A percentile compares a stretch with the other conserved stretches of the same genome.
phyloP scores from a whole-genome alignment of 1,140 invertebrate species.

The Drosophila lini region DNA sequence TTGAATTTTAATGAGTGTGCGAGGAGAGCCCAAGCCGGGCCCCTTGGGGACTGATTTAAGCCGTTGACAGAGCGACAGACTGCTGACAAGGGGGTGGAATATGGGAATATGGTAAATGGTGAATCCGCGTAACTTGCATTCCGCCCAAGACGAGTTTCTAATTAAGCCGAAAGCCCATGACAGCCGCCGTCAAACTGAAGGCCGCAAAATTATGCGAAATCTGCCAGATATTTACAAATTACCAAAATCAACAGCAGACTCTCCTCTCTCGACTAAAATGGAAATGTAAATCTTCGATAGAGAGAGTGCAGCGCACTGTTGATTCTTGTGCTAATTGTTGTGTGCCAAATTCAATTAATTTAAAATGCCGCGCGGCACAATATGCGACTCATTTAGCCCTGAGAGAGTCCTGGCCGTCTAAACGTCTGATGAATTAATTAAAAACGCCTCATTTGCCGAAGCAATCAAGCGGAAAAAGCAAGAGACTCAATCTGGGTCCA shows the following conservation, averaged over 20 bases:
- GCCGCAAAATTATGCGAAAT: slow-evolving; percentile 79
- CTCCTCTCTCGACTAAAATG: slow-evolving; percentile 45
- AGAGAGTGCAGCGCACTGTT: slow-evolving; percentile 51
- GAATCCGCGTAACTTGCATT: slow-evolving; percentile 14
- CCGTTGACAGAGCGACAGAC: slow-evolving; percentile 39
- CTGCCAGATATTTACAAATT: slow-evolving; percentile 77
- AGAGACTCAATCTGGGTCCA: slow-evolving; percentile 34
- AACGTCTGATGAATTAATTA: slow-evolving; percentile 75
- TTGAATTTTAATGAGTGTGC: slow-evolving; percentile 83
- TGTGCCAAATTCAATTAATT: slow-evolving; percentile 52
- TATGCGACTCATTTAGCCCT: slow-evolving; percentile 47
- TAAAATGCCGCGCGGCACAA: slow-evolving; percentile 52
- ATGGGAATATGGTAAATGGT: slow-evolving; percentile 15
- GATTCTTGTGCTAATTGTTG: slow-evolving; percentile 71
- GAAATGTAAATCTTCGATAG: slow-evolving; percentile 72
- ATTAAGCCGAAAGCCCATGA: slow-evolving; percentile 70
- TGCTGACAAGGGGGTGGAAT: slow-evolving; percentile 24
- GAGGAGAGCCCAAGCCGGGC: slow-evolving; percentile 52
- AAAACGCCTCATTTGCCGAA: slow-evolving; percentile 76
- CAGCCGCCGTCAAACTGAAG: slow-evolving; percentile 65
- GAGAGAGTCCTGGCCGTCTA: slow-evolving; percentile 4
- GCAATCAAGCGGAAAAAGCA: slow-evolving; percentile 60
- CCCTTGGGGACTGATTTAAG: slow-evolving; percentile 57
- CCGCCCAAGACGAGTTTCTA: slow-evolving; percentile 64
- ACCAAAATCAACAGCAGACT: slow-evolving; percentile 69